Percentiles rank a stretch among this genome's conserved stretches.
phyloP scores from a whole-genome alignment of 2,113 vertebrate species.

The Fregetta grallaria region DNA sequence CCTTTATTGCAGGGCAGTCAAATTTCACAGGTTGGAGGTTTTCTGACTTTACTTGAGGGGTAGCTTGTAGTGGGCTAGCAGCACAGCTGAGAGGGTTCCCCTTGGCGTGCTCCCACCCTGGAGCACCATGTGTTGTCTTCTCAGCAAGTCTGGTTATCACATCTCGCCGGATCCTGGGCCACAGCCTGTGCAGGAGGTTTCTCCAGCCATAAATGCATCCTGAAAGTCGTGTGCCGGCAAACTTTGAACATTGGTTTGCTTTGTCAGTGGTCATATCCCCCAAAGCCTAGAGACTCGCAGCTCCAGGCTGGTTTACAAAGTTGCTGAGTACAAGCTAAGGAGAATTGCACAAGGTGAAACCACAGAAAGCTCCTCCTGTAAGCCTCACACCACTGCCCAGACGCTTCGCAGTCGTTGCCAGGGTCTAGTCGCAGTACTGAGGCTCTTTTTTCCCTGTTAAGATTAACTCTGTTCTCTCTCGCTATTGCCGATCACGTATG shows the following conservation, averaged over 20 bases:
- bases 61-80: not conserved
- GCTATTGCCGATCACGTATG: not conserved
- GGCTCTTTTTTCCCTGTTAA: not conserved
- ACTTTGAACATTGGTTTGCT: not conserved
- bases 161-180: not conserved
- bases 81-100: not conserved
- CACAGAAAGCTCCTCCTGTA: not conserved
- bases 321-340: not conserved
- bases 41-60: not conserved
- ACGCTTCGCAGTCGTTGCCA: fast-evolving
- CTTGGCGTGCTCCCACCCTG: not conserved
- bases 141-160: not conserved
- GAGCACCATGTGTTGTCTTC: not conserved
- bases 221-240: not conserved
- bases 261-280: not conserved
- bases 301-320: not conserved
- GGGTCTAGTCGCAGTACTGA: not conserved
- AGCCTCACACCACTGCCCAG: not conserved
- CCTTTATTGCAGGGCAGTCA: not conserved
- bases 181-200: not conserved
- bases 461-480: not conserved
- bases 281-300: not conserved
- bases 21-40: not conserved
- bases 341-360: not conserved
- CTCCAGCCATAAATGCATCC: not conserved